Conservation (phyloP, 37 sponge, comb jelly and placozoan genomes). For the Spongilla lacustris region DNA sequence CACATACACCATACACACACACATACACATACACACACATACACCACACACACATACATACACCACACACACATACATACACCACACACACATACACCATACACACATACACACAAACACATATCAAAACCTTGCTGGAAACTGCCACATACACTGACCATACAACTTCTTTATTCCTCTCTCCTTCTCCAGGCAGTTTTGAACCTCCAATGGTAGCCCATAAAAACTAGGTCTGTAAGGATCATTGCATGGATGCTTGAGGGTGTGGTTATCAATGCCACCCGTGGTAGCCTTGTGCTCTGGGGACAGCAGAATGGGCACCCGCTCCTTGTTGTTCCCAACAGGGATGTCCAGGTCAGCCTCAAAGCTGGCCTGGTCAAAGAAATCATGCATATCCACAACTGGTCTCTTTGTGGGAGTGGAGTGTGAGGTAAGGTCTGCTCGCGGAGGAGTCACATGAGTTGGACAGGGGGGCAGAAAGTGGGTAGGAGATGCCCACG, state of each 20-base stretch:
- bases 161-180: conserved; percentile 71
- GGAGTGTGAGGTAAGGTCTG: neutral
- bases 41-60: neutral
- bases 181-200: conserved; percentile 37
- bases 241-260: neutral
- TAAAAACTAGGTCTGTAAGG: conserved; percentile 39
- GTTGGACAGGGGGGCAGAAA: neutral
- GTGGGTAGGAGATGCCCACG: neutral
- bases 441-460: neutral
- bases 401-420: neutral
- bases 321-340: neutral
- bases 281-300: neutral
- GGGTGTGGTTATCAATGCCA: neutral
- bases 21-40: neutral
- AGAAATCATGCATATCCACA: neutral
- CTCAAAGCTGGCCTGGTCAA: neutral
- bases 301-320: neutral
- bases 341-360: neutral
- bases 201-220: conserved; percentile 77
- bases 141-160: conserved; percentile 58
- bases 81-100: neutral
- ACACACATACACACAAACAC: conserved; percentile 5
- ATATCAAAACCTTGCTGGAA: no score
- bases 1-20: neutral
- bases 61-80: neutral